Base-by-base conservation (phyloP, 2,888 invertebrate species). In the Anagyrus pseudococci region DNA sequence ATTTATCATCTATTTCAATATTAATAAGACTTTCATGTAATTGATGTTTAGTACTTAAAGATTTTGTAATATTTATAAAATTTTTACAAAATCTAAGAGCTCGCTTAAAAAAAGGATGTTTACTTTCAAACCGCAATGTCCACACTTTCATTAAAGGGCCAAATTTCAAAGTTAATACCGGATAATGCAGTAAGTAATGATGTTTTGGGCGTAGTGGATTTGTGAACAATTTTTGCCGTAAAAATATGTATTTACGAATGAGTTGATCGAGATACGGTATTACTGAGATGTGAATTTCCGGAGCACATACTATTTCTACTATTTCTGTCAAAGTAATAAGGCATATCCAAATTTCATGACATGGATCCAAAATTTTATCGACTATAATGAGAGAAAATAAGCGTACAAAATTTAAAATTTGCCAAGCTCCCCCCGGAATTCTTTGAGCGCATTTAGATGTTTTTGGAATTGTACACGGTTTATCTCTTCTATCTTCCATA, bases 251-350 rank as follows among this genome's bases (percentile, higher is more conserved):
- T 15, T 68, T 66, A 1, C 22, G 7, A 8, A 69, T 70, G 1
- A 67, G 40, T 10, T 8, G 8, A 13, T 60, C 23, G 1, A 71
- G 44, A 44, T 69, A 69, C 1, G 61, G 26, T 17, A 71, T 44
- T 37, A 17, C 40, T 8, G 49, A 58, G 61, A 68, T 68, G n/a
- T 69, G 56, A 8, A 73, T 69, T 23, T 22, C 44, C 10, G 70
- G 69, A 20, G 70, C 55, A 26, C 60, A 62, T 25, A 69, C 33
- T 17, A 71, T 70, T 62, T 72, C 70, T 20, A 67, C 29, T n/a
- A 70, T 68, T 68, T 71, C 71, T 6, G 49, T 41, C 0, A 70
- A 29, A n/a, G 66, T 22, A 6, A 70, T 10, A 33, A 71, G 40
- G 40, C 29, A 53, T 15, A 22, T 33, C 71, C 72, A 72, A 7